These are phyloP conservation scores for Cichlasoma orientale DNA, from an alignment of 2,797 vertebrate species.

Conservation along the genomic window DNA sequence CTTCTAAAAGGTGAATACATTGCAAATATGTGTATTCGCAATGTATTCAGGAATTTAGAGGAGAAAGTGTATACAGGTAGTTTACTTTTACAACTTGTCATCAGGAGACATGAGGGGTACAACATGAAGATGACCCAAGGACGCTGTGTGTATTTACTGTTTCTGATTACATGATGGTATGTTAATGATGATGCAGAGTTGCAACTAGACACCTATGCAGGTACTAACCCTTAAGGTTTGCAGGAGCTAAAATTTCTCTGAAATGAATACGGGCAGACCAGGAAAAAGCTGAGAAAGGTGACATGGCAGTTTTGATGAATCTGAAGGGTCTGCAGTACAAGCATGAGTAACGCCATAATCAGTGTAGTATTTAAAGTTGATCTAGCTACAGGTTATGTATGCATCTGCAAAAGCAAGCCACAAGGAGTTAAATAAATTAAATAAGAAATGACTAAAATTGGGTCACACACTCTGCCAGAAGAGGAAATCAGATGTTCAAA, in stretches of 20 bases:
- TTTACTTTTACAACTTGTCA: conserved; percentile 20
- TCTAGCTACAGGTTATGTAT: not conserved
- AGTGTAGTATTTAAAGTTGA: not conserved
- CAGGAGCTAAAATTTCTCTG: not conserved
- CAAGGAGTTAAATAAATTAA: not conserved
- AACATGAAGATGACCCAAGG: conserved; percentile 4
- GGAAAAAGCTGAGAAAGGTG: accelerated
- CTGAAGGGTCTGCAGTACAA: not conserved
- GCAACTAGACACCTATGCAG: not conserved
- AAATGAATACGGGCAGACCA: not conserved
- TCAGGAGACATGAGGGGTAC: not conserved
- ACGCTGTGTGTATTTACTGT: not conserved
- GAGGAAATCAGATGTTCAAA: not conserved
- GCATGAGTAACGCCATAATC: not conserved
- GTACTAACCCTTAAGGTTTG: not conserved
- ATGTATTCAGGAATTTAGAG: not conserved
- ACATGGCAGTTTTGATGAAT: not conserved
- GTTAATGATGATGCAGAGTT: not conserved
- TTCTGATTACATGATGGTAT: not conserved
- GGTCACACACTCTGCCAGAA: not conserved
- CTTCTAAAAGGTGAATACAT: not conserved
- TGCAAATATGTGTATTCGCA: too few relatives aligned
- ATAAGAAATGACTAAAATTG: not conserved
- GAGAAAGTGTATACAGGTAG: not conserved
- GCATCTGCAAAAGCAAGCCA: not conserved